Evolutionary conservation across 2,888 invertebrate genomes (phyloP).

Genomic region (Siphonodentalium dalli): DNA sequence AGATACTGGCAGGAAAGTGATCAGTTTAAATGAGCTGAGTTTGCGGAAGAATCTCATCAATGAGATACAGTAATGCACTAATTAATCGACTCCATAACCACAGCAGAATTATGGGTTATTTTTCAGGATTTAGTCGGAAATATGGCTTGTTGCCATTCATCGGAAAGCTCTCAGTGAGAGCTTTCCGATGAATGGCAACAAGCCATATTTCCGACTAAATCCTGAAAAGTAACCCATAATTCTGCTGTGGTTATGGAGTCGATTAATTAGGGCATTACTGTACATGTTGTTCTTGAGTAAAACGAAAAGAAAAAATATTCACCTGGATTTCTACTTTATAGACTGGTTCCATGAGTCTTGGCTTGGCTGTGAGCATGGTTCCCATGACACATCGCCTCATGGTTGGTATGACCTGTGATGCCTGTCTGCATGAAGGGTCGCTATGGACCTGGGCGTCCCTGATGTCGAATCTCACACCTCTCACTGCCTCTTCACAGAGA

Average conservation of each 20-base stretch:
- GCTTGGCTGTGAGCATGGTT: conserved; percentile 89
- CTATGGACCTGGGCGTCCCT: conserved; percentile 98
- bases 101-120: too few species aligned
- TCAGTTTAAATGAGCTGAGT: background rate
- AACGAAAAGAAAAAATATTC: conserved; percentile 28
- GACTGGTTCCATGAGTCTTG: conserved; percentile 97
- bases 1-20: background rate
- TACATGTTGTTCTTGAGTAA: background rate
- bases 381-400: conserved; percentile 97
- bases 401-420: conserved; percentile 99
- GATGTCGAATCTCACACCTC: conserved; percentile 95
- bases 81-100: too few species aligned
- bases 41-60: background rate
- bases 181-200: too few species aligned
- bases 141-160: too few species aligned
- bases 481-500: conserved; percentile 95
- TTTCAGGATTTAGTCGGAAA: too few species aligned
- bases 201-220: too few species aligned
- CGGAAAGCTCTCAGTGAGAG: too few species aligned
- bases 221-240: too few species aligned
- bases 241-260: too few species aligned
- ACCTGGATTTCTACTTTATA: conserved; percentile 98
- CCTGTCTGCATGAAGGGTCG: conserved; percentile 99
- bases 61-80: background rate
- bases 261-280: too few species aligned